Percentiles rank a stretch among this genome's conserved stretches.
Conservation (phyloP, 2,113 vertebrate genomes). For the Pterocles burchelli region DNA sequence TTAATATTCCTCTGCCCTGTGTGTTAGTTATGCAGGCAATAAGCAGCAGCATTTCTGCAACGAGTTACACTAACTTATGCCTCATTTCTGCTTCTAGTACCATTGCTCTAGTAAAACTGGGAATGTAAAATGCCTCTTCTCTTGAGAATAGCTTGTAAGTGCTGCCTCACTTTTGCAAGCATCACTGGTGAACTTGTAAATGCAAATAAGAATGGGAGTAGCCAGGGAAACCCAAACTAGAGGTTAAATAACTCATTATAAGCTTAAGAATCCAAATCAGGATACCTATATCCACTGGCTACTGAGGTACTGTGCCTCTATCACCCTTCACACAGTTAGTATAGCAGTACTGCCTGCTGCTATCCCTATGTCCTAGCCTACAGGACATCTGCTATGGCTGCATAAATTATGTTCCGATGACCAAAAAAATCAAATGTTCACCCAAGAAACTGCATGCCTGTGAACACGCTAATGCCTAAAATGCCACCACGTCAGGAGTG, state of each 20-base stretch:
- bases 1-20: not conserved
- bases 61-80: not conserved
- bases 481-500: not conserved
- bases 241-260: not conserved
- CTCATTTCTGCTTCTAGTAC: not conserved
- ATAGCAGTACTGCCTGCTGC: not conserved
- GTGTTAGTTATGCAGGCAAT: not conserved
- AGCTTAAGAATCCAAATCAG: not conserved
- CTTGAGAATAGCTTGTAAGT: not conserved
- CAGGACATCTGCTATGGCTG: not conserved
- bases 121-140: not conserved
- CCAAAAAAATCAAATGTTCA: not conserved
- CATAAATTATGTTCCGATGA: not conserved
- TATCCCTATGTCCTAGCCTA: not conserved
- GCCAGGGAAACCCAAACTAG: not conserved
- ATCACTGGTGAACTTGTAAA: not conserved
- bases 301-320: not conserved
- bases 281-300: rapidly evolving
- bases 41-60: not conserved
- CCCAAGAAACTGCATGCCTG: not conserved
- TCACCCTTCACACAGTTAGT: not conserved
- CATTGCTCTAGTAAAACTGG: not conserved
- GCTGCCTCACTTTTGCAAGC: not conserved
- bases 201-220: not conserved
- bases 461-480: not conserved